Evolutionary conservation across 2,888 invertebrate species (phyloP).

Genomic region (Incurvaria masculella): DNA sequence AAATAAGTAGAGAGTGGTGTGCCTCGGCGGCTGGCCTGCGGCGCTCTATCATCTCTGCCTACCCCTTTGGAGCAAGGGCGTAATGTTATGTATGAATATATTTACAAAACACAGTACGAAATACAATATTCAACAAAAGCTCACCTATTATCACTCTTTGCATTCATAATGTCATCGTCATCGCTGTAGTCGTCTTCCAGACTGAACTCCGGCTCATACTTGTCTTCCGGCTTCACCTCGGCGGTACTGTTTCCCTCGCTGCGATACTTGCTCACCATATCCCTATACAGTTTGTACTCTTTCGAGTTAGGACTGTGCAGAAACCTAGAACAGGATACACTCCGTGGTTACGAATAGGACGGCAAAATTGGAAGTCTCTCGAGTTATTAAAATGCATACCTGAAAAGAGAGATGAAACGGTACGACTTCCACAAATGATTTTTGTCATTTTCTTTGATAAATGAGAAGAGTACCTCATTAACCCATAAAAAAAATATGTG

Average conservation of each 20-base stretch:
- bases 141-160: no score
- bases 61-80: no score
- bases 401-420: not conserved
- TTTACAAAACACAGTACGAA: no score
- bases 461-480: no score
- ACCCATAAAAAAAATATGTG: no score
- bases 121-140: no score
- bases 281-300: conserved; percentile 48
- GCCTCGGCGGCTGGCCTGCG: no score
- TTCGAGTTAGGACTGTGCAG: conserved; percentile 42
- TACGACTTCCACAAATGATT: not conserved
- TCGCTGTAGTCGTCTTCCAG: conserved; percentile 50
- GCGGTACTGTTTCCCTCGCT: conserved; percentile 26
- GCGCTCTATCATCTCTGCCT: no score
- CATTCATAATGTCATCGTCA: conserved; percentile 33
- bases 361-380: not conserved
- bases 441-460: no score
- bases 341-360: not conserved
- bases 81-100: no score
- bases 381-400: not conserved
- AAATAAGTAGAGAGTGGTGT: no score
- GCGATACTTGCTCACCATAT: conserved; percentile 34
- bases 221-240: conserved; percentile 46
- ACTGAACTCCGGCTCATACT: conserved; percentile 51
- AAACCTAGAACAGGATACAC: conserved; percentile 33